Evolutionary conservation across 2,797 vertebrate genomes (phyloP).

Genomic region (Scolopax rusticola): DNA sequence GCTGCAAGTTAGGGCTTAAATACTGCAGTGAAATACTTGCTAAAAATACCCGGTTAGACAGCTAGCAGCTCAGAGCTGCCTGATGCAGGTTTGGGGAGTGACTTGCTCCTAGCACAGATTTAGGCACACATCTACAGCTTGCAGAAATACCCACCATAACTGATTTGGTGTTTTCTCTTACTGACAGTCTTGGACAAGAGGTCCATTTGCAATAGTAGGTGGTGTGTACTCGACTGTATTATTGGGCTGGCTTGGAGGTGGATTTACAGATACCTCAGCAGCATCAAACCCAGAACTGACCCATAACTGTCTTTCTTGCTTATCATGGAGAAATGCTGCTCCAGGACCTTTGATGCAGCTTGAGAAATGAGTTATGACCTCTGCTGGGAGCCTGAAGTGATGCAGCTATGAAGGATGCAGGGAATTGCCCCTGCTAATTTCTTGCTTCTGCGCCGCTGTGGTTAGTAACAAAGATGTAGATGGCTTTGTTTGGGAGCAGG

Average conservation of each 20-base stretch:
- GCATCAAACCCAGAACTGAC: neutral
- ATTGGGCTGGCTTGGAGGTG: neutral
- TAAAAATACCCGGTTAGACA: neutral
- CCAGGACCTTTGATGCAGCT: neutral
- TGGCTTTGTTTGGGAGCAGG: neutral
- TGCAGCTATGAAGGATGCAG: neutral
- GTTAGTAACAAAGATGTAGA: neutral
- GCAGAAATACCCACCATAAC: accelerated
- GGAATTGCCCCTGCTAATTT: neutral
- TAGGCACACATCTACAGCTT: neutral
- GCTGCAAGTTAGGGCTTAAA: neutral
- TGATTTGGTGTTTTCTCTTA: neutral
- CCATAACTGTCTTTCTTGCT: neutral
- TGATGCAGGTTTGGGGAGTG: neutral
- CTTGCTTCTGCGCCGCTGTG: neutral
- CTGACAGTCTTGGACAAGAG: neutral
- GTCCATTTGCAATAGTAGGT: neutral
- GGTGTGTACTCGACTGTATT: neutral
- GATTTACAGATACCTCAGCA: neutral
- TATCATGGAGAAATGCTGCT: neutral
- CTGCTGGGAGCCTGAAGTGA: neutral
- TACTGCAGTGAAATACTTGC: neutral
- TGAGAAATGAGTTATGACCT: neutral
- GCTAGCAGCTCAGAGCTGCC: neutral
- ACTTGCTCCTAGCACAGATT: neutral